Base-by-base conservation (phyloP, 2,888 invertebrate species). In the Acrobasis repandana region DNA sequence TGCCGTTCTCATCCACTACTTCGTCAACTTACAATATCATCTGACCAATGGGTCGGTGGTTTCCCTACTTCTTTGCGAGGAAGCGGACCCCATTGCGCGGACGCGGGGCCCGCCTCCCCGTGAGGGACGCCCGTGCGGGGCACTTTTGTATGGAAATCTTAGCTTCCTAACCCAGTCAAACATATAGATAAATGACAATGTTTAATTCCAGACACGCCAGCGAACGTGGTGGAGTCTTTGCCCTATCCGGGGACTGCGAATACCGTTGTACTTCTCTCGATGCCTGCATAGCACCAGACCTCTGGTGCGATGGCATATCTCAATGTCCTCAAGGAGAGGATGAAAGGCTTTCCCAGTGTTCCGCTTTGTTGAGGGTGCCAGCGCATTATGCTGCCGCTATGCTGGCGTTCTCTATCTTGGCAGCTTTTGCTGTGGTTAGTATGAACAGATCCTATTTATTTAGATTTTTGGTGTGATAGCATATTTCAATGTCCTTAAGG, bases 301-400 rank as follows among this genome's bases (percentile, higher is more conserved):
- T 97, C 59, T 96, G 97, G 96, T 97, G 97, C 75, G 96, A 97
- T 75, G 96, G 96, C 16, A 84, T 94, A 46, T 87, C 93, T 57
- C 96, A 97, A 80, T 97, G 97, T 76, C 97, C 97, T 10, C 95
- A 94, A 2, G 96, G 96, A 0, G 94, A 95, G 68, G 97, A 97
- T 85, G 96, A 97, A 85, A 94, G 96, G 6, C 93, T 96, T 65
- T 93, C 95, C 14, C 96, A 97, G 79, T 97, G 97, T 77, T 96
- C 96, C 57, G 94, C 96, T 61, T 89, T 97, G 50, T 89, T 97
- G 66, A 94, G 96, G 65, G 89, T 97, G 67, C 97, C 97, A 10
- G 95, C 95, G 57, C 93, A 96, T 67, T 96, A 96, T 70, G 93
- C 96, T 28, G 92, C 93, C 46, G 93, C 93, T 43, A 72, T 94